These are phyloP conservation scores for Siniperca knerii DNA, from an alignment of 2,113 vertebrate species.

Conservation along the genomic window DNA sequence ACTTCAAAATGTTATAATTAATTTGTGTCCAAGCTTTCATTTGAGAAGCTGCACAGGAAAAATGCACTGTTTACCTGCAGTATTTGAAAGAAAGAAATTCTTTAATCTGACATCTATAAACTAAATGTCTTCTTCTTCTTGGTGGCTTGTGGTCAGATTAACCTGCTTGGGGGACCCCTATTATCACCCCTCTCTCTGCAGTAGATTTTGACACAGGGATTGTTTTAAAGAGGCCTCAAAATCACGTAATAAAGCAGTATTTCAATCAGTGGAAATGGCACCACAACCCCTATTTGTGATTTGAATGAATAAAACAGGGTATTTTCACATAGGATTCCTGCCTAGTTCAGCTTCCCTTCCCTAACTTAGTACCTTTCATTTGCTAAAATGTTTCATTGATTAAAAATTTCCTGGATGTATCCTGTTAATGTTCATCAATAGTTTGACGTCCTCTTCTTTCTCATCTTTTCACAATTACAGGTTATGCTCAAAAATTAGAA, in stretches of 20 bases:
- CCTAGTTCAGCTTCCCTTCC: not conserved
- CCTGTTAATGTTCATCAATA: no score
- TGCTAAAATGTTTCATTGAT: no score
- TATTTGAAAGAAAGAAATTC: not conserved
- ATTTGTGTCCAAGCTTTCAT: not conserved
- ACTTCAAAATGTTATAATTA: not conserved
- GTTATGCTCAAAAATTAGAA: no score
- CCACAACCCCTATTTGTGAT: not conserved
- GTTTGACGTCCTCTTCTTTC: not conserved
- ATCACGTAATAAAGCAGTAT: no score
- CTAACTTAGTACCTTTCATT: not conserved
- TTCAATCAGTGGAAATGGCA: no score
- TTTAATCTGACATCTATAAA: not conserved
- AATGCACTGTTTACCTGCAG: not conserved
- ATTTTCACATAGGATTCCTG: not conserved
- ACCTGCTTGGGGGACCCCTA: no score
- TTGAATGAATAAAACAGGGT: not conserved
- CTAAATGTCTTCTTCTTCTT: not conserved
- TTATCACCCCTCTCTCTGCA: no score
- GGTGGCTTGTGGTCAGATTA: not conserved
- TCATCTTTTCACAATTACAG: not conserved
- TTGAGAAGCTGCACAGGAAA: not conserved
- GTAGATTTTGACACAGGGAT: no score
- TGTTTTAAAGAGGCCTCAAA: no score
- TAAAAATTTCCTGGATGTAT: no score